Percentiles rank a stretch among this genome's conserved stretches.
phyloP scores from a whole-genome alignment of 2,113 vertebrate species.

The Nyctibius bracteatus region DNA sequence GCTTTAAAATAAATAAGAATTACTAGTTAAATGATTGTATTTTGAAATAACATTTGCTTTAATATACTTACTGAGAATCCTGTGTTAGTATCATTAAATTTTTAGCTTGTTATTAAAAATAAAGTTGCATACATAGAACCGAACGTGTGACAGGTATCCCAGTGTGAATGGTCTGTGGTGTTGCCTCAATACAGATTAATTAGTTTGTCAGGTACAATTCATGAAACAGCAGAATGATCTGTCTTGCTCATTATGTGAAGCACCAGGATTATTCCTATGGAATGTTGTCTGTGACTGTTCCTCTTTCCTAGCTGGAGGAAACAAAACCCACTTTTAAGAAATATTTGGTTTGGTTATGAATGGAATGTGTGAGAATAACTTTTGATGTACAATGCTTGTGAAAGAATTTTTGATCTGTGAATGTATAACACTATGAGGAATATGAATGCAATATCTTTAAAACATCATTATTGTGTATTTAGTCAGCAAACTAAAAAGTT shows the following conservation, averaged over 20 bases:
- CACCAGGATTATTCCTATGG: not conserved
- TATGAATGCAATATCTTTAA: not conserved
- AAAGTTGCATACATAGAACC: not conserved
- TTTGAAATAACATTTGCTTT: not conserved
- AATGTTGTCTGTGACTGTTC: not conserved
- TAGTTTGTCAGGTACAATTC: not conserved
- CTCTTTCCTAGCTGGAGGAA: not conserved
- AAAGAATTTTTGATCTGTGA: not conserved
- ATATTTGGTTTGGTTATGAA: rapidly evolving
- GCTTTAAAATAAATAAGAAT: not conserved
- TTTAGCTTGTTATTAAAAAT: not conserved
- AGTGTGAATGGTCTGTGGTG: not conserved
- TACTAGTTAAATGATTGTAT: not conserved
- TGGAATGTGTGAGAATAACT: not conserved
- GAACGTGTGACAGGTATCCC: not conserved
- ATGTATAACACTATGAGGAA: not conserved
- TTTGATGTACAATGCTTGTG: not conserved
- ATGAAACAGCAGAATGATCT: not conserved
- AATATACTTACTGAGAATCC: not conserved
- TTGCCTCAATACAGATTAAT: not conserved
- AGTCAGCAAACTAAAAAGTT: not conserved
- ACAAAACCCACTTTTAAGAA: not conserved
- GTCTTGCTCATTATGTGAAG: not conserved
- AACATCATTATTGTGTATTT: not conserved
- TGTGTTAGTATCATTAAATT: not conserved